Evolutionary conservation across 2,888 invertebrate genomes (phyloP).

Genomic region (Carabus problematicus): DNA sequence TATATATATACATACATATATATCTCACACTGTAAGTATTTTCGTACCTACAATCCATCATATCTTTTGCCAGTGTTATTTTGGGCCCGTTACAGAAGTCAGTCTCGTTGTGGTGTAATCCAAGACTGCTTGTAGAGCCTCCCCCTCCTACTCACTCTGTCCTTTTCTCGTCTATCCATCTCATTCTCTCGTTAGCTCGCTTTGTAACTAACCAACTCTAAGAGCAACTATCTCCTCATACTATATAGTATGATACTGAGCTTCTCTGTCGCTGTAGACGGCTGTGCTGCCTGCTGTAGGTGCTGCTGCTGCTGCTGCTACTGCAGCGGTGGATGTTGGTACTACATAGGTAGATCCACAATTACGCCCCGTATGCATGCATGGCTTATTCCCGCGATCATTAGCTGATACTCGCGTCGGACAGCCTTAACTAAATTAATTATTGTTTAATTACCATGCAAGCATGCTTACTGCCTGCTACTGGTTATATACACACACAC

Average conservation of each 20-base stretch:
- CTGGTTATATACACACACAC: neutral
- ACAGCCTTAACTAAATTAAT: constrained; percentile 12
- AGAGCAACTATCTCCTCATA: neutral
- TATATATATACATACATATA: constrained; percentile 3
- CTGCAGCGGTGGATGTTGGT: neutral
- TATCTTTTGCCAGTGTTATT: too few relatives aligned
- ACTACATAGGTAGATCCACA: neutral
- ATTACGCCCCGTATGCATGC: neutral
- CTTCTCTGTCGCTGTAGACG: neutral
- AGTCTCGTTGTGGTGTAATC: too few relatives aligned
- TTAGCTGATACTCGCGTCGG: neutral
- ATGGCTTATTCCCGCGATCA: constrained; percentile 9
- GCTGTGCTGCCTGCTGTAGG: neutral
- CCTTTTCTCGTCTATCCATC: neutral
- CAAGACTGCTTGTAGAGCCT: too few relatives aligned
- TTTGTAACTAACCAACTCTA: neutral
- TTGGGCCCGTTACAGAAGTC: too few relatives aligned
- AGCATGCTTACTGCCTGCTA: neutral
- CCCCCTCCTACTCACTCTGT: too few relatives aligned
- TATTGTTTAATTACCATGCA: constrained; percentile 11
- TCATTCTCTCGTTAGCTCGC: neutral
- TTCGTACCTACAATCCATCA: too few relatives aligned
- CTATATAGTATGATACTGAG: too few relatives aligned
- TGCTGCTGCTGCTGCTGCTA: neutral
- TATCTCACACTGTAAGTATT: neutral